Evolutionary conservation across 1,140 invertebrate genomes (phyloP).

Genomic region (Platorchestia sp.): DNA sequence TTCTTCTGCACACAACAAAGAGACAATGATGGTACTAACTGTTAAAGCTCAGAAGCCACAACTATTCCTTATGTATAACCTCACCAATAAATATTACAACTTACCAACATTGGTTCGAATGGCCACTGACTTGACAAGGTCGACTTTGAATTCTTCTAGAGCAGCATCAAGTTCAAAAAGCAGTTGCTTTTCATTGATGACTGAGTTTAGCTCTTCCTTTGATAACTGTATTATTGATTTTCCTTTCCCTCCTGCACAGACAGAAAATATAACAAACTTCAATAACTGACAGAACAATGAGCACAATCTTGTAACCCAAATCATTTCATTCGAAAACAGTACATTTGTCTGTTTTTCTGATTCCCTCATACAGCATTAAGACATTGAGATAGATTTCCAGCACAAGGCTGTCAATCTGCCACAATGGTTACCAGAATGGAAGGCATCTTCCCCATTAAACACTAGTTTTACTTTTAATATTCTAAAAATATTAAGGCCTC

Average conservation of each 20-base stretch:
- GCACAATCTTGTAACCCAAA: neutral
- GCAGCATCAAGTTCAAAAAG: conserved; percentile 78
- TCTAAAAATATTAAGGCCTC: too few species aligned
- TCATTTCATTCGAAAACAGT: too few species aligned
- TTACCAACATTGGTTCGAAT: conserved; percentile 71
- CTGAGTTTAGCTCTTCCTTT: conserved; percentile 78
- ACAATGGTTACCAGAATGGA: too few species aligned
- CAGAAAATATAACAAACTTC: neutral
- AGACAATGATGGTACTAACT: too few species aligned
- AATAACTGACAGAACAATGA: neutral
- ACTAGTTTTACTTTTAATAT: too few species aligned
- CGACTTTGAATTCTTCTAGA: conserved; percentile 81
- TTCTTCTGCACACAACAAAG: too few species aligned
- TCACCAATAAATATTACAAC: neutral
- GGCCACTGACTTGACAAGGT: conserved; percentile 83
- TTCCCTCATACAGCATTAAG: neutral
- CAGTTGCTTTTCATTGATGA: conserved; percentile 80
- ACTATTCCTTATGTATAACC: too few species aligned
- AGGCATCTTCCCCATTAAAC: too few species aligned
- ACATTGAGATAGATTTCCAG: neutral
- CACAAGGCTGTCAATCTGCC: too few species aligned
- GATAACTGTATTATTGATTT: conserved; percentile 39
- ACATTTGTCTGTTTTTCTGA: neutral
- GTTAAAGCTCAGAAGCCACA: too few species aligned
- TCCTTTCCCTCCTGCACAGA: conserved; percentile 9